These are phyloP conservation scores for Lepidotrigona ventralis DNA, from an alignment of 1,140 invertebrate genomes.

Conservation along the genomic window DNA sequence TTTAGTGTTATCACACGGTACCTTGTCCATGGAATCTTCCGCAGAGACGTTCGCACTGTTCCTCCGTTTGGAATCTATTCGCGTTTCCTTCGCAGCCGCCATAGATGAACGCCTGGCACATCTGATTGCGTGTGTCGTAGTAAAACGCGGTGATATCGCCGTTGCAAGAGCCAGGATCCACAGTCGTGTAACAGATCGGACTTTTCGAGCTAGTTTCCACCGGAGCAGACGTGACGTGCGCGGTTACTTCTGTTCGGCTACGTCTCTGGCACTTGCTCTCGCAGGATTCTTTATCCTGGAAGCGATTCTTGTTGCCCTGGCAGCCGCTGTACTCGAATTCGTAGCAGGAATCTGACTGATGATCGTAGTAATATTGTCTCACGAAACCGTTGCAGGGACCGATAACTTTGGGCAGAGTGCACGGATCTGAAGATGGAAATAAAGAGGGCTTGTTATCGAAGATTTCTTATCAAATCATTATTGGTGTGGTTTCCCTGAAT, in stretches of 20 bases:
- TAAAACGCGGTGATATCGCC: conserved; percentile 86
- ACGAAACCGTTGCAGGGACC: conserved; percentile 86
- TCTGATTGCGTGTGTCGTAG: conserved; percentile 83
- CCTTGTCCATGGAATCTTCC: conserved; percentile 86
- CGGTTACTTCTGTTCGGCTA: conserved; percentile 26
- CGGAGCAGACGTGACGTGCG: background rate
- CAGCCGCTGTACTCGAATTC: conserved; percentile 86
- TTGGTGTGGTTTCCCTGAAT: background rate
- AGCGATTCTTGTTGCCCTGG: conserved; percentile 87
- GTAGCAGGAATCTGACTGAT: conserved; percentile 83
- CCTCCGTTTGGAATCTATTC: conserved; percentile 89
- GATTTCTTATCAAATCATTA: too few relatives aligned
- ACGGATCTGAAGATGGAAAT: conserved; percentile 81
- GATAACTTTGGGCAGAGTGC: conserved; percentile 86
- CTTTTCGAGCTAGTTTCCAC: conserved; percentile 57
- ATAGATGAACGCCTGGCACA: conserved; percentile 88
- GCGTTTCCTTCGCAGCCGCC: conserved; percentile 92
- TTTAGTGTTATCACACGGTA: conserved; percentile 66
- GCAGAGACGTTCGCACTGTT: conserved; percentile 91
- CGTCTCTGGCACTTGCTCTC: conserved; percentile 71
- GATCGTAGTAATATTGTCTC: conserved; percentile 88
- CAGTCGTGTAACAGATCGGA: conserved; percentile 82
- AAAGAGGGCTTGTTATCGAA: background rate
- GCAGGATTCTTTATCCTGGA: conserved; percentile 79
- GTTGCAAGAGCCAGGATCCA: conserved; percentile 87